These are phyloP conservation scores for Theocolax elegans DNA, from an alignment of 1,140 invertebrate genomes.

Conservation along the genomic window DNA sequence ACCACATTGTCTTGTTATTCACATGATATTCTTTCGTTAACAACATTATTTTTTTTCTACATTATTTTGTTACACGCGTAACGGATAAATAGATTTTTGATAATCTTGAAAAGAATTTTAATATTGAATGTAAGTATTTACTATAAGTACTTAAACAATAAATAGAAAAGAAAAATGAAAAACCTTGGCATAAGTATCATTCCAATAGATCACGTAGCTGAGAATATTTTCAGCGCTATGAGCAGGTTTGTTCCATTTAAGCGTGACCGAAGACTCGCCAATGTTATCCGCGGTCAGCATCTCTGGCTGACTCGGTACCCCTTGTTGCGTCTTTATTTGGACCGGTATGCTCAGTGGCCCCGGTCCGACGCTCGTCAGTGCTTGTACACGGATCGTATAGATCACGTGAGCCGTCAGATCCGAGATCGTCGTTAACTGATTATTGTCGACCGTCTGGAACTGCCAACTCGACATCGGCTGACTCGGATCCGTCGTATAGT, in stretches of 20 bases:
- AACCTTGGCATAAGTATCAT: conserved; percentile 94
- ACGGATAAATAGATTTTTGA: too few species aligned
- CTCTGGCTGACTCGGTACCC: conserved; percentile 93
- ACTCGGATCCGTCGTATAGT: conserved; percentile 90
- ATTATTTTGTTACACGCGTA: too few species aligned
- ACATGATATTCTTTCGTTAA: too few species aligned
- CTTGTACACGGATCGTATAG: conserved; percentile 92
- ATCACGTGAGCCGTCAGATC: conserved; percentile 88
- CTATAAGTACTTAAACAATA: too few species aligned
- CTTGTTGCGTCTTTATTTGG: conserved; percentile 96
- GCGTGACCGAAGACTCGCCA: conserved; percentile 83
- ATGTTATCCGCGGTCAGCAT: conserved; percentile 86
- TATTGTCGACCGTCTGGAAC: conserved; percentile 92
- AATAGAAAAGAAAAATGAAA: too few species aligned
- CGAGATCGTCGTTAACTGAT: conserved; percentile 91
- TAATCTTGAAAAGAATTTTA: too few species aligned
- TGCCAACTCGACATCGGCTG: conserved; percentile 90
- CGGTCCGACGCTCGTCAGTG: conserved; percentile 89
- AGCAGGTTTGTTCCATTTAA: conserved; percentile 90
- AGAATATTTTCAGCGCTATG: conserved; percentile 93
- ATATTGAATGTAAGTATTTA: too few species aligned
- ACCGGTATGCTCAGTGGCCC: conserved; percentile 91
- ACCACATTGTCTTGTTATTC: background rate
- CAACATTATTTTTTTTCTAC: too few species aligned
- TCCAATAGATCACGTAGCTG: conserved; percentile 97